Evolutionary conservation across 2,113 vertebrate species (phyloP), one percentile per base, ranked within the genome.

Genomic region (Pseudopodoces humilis): DNA sequence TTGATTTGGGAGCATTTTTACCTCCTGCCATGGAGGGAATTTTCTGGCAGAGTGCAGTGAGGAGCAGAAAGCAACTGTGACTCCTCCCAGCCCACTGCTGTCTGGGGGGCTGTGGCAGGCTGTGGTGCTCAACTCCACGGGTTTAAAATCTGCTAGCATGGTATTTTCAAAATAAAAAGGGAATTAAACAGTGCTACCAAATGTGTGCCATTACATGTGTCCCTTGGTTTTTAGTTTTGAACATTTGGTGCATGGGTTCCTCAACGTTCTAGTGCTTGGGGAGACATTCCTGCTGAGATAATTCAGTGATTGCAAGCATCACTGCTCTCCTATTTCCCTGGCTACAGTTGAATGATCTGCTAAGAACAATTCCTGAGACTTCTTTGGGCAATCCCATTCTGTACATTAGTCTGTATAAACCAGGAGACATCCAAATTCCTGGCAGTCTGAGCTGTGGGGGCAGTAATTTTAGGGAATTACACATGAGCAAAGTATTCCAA

Each of bases 51-150:
- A 68, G 28, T 4, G 9, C 39, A 71, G 27, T 0, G 41, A 79
- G 37, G 31, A 50, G 50, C 2, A 2, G 11, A 12, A 79, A 55
- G 44, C 53, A 43, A 4, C 39, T 9, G 28, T 28, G n/a, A 77
- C 37, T 14, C 43, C 68, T 62, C 28, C 46, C 64, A 85, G 2
- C 28, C 12, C 47, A 21, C 47, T 83, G 46, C 75, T 77, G 7
- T 15, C 37, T 13, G 8, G 17, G 18, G 11, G 1, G 11, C 13
- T 47, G 2, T 0, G 1, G 24, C 24, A 84, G 14, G 21, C 17
- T 43, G 13, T 2, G 2, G 37, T 10, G 25, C 53, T 22, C 35
- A 41, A 15, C 33, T 47, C 24, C 50, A 58, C 16, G 18, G 27
- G 5, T 28, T 68, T 69, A 21, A 56, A 69, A 85, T 8, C 14